phyloP scores from a whole-genome alignment of 2,888 invertebrate species.

The Scelioninae gen. 2 region DNA sequence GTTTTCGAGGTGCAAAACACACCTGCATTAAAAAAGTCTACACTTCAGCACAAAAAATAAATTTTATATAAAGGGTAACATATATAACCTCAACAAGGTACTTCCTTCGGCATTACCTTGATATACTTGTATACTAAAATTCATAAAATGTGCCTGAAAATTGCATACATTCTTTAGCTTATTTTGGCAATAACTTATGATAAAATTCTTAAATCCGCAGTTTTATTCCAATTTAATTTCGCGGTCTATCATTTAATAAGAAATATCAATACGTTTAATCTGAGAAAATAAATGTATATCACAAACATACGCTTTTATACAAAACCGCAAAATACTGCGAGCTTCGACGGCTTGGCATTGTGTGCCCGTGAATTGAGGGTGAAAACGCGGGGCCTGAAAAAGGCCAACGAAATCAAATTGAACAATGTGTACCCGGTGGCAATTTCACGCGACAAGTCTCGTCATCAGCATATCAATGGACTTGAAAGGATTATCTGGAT shows the following conservation, averaged over 20 bases:
- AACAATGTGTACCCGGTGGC: constrained; percentile 73
- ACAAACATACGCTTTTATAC: constrained; percentile 36
- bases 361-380: constrained; percentile 58
- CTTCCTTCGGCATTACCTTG: too few relatives aligned
- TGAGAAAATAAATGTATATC: constrained; percentile 22
- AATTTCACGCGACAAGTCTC: constrained; percentile 76
- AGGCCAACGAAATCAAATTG: constrained; percentile 67
- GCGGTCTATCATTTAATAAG: constrained; percentile 4
- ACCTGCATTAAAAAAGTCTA: too few relatives aligned
- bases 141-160: too few relatives aligned
- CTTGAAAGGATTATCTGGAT: constrained; percentile 73
- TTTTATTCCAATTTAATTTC: too few relatives aligned
- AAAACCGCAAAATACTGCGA: constrained; percentile 65
- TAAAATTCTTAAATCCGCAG: too few relatives aligned
- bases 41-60: too few relatives aligned
- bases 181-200: too few relatives aligned
- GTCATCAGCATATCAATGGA: constrained; percentile 75
- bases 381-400: constrained; percentile 62
- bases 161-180: too few relatives aligned
- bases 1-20: too few relatives aligned
- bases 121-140: too few relatives aligned
- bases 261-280: constrained; percentile 29
- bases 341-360: constrained; percentile 71
- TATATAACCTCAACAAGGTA: too few relatives aligned
- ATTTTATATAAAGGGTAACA: too few relatives aligned